Conservation (phyloP, 2,888 invertebrate genomes). For the Galerucella calmariensis region DNA sequence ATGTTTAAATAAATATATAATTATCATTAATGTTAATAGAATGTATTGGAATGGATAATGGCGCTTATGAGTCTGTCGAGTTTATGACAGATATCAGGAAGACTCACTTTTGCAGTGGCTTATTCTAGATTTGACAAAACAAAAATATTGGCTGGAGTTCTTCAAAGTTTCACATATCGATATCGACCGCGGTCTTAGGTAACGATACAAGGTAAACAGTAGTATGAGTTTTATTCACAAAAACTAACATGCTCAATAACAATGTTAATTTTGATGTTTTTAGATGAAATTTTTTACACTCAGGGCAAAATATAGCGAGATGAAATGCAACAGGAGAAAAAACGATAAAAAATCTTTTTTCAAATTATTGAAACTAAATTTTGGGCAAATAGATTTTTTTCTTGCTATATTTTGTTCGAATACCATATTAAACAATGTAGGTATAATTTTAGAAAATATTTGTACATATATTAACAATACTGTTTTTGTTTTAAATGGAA, state of each 20-base stretch:
- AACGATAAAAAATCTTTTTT: background rate
- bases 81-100: no score
- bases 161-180: background rate
- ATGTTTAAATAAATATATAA: background rate
- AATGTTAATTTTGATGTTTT: slow-evolving; percentile 24
- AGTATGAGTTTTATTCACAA: slow-evolving; percentile 33
- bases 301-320: slow-evolving; percentile 1
- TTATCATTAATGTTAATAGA: no score
- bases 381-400: background rate
- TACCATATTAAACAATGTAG: background rate
- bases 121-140: background rate
- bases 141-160: background rate
- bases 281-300: slow-evolving; percentile 23
- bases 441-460: background rate
- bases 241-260: slow-evolving; percentile 45
- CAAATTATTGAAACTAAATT: background rate
- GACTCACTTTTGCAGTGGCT: background rate
- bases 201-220: slow-evolving; percentile 39
- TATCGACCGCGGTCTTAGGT: background rate
- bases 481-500: background rate
- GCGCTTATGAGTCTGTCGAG: no score
- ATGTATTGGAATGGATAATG: no score
- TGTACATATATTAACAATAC: background rate
- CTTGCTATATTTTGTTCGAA: background rate
- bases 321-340: background rate